Base-by-base conservation (phyloP, 2,888 invertebrate species). In the Phragmatobia fuliginosa region DNA sequence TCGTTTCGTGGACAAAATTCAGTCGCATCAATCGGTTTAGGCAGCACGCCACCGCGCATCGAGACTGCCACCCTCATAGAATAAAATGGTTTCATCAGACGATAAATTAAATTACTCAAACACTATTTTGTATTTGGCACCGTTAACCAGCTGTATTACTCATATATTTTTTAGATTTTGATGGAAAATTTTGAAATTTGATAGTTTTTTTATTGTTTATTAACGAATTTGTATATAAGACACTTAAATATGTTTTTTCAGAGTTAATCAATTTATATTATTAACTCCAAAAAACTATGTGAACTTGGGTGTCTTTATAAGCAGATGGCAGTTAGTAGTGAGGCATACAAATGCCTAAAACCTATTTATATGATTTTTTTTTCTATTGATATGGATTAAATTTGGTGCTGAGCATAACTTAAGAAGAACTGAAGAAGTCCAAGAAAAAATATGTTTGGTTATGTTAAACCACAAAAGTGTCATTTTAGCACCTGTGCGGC, bases 1-100 rank as follows among this genome's bases (percentile, higher is more conserved):
- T 86, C 81, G 82, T 85, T 88, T 84, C 79, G 80, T 82, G 82
- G 82, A 80, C 83, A 81, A 82, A 86, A 87, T 88, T 88, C 85
- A 84, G 86, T 73, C 85, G 89, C 91, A 91, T 90, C 91, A 90
- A 91, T 92, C 88, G 92, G 86, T 87, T 91, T 87, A 89, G 89
- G 89, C 87, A 84, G 86, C 82, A 82, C 64, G 69, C 45, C 73
- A 66, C 49, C 33, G 89, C 21, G n/a, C 18, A 21, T 41, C 87
- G 85, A 49, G 45, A 8, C 45, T 85, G 87, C 85, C 82, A 84
- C 60, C 70, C 65, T 59, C 86, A 88, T 75, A 87, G 86, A 88
- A 64, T 84, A 85, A 73, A 67, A 72, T 14, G 41, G 45, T 38
- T 66, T 58, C 64, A 28, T 59, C 70, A 74, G 67, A 67, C 38